Conservation (phyloP, 1,140 invertebrate genomes). For the Drosophila saltans region DNA sequence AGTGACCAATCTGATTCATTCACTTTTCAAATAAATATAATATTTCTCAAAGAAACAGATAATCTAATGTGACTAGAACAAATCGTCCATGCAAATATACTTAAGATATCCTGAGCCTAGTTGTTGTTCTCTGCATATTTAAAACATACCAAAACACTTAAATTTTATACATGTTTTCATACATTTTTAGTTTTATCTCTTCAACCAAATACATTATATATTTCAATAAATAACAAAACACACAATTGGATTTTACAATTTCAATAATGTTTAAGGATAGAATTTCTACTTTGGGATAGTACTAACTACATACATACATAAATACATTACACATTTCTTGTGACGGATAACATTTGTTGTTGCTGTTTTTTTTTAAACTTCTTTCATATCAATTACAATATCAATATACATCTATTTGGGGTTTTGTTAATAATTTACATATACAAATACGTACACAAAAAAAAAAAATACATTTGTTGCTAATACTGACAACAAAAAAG, state of each 20-base stretch:
- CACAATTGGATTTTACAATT: constrained; percentile 1
- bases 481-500: constrained; percentile 49
- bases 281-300: neutral
- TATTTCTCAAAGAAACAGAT: too few relatives aligned
- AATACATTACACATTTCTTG: neutral
- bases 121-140: too few relatives aligned
- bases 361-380: neutral
- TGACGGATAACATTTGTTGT: constrained; percentile 6
- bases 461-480: constrained; percentile 33
- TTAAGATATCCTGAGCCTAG: too few relatives aligned
- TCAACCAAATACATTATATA: constrained; percentile 9
- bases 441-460: constrained; percentile 35
- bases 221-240: constrained; percentile 13
- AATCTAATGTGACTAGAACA: too few relatives aligned
- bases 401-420: constrained; percentile 6
- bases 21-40: too few relatives aligned
- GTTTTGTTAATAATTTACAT: constrained; percentile 63
- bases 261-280: constrained; percentile 1
- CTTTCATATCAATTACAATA: constrained; percentile 8
- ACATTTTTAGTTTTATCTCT: constrained; percentile 18
- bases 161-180: too few relatives aligned
- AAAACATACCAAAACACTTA: too few relatives aligned
- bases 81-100: too few relatives aligned
- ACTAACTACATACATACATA: constrained; percentile 1
- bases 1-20: too few relatives aligned